Conservation (phyloP, 2,888 invertebrate species). For the Dicyrtomina minuta region DNA sequence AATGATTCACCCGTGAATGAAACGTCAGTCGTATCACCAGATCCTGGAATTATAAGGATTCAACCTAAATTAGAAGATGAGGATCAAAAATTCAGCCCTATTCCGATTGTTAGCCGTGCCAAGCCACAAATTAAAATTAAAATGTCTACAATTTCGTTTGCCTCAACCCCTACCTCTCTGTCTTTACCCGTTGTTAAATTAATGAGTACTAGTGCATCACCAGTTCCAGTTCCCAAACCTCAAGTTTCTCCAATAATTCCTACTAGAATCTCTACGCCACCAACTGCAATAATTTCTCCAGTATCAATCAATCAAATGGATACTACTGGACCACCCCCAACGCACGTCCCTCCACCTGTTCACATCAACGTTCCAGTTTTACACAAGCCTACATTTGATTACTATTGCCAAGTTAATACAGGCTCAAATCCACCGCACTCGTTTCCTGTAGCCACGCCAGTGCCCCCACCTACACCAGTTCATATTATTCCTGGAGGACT, state of each 20-base stretch:
- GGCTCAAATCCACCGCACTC: not conserved
- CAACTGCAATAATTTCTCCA: no score
- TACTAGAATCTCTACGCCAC: no score
- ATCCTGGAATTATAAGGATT: not conserved
- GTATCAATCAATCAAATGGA: no score
- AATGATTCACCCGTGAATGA: not conserved
- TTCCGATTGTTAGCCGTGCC: not conserved
- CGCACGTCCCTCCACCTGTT: no score
- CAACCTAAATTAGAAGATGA: not conserved
- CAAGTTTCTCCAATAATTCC: no score
- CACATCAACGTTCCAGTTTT: not conserved
- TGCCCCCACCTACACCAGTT: not conserved
- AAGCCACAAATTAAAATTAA: slow-evolving; percentile 13
- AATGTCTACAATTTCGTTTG: not conserved
- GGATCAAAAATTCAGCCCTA: not conserved
- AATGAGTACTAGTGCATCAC: no score
- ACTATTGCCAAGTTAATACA: slow-evolving; percentile 4
- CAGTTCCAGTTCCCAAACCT: no score
- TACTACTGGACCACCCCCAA: no score
- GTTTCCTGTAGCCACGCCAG: not conserved
- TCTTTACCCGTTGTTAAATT: no score
- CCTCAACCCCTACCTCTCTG: no score
- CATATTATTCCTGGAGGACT: not conserved
- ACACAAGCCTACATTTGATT: not conserved
- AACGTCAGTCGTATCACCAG: not conserved